phyloP scores from a whole-genome alignment of 2,888 invertebrate genomes.

The Elysia crispata region DNA sequence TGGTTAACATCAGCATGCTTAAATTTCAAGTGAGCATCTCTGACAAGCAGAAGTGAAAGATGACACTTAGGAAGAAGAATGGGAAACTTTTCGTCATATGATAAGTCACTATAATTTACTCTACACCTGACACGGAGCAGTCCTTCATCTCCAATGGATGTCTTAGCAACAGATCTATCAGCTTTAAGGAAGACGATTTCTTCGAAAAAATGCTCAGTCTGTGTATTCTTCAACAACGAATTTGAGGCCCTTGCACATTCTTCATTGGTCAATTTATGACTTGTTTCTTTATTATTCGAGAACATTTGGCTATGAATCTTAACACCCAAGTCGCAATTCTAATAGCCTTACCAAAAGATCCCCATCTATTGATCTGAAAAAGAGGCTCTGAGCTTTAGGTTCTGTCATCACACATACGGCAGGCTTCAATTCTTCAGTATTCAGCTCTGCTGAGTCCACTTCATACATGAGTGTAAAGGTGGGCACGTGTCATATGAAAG shows the following conservation, averaged over 20 bases:
- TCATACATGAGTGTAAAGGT: too few relatives aligned
- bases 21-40: neutral
- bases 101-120: neutral
- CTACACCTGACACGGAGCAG: neutral
- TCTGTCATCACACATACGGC: too few relatives aligned
- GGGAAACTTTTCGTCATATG: neutral
- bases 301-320: neutral
- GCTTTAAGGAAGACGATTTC: neutral
- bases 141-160: neutral
- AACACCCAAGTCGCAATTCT: neutral
- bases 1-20: neutral
- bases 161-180: neutral
- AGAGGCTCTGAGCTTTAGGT: too few relatives aligned
- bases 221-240: too few relatives aligned
- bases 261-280: neutral
- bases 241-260: neutral
- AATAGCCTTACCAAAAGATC: neutral
- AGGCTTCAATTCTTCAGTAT: too few relatives aligned
- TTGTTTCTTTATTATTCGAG: neutral
- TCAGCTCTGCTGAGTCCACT: too few relatives aligned
- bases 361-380: neutral
- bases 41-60: neutral
- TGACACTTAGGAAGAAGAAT: conserved; percentile 1
- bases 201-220: neutral
- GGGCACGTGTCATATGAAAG: too few relatives aligned